Base-by-base conservation (phyloP, 1,140 invertebrate genomes). In the Pogonus chalceus region DNA sequence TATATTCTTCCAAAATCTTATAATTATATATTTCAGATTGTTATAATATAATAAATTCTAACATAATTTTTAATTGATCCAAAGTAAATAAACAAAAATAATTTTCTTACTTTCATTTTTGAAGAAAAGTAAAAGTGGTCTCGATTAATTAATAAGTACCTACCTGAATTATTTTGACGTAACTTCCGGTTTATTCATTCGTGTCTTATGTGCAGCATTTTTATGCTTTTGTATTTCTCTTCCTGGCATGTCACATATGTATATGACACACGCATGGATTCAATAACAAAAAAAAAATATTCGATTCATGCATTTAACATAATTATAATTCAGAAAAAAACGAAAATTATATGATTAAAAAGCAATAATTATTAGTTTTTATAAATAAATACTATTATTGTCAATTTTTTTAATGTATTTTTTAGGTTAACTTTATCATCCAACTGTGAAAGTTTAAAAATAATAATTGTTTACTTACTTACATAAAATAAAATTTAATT, bases 91-190 rank as follows among this genome's bases (percentile, higher is more conserved):
- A n/a, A n/a, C n/a, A n/a, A n/a, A n/a, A n/a, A n/a, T n/a, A n/a
- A n/a, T n/a, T n/a, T n/a, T n/a, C n/a, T n/a, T 31, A 31, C 26
- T 43, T 12, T 43, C 18, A 10, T 12, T 43, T 10, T 43, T 18
- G 7, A 18, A 43, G 18, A 18, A 43, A 43, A 43, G 37, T 43
- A 43, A 43, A 43, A 43, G 37, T 43, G 18, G 37, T 10, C 4
- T 31, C 4, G 26, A 7, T 7, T 31, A 31, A 14, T 43, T 43
- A 43, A 4, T 12, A 43, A n/a, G n/a, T n/a, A n/a, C n/a, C 18
- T 43, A 43, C 37, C 37, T 43, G 37, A 9, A 18, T 43, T 43
- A 43, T 31, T 43, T 43, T 18, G 18, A 43, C 37, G 37, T 43
- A 43, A 43, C 37, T 43, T 43, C 37, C 18, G 9, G 37, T 18